These are phyloP conservation scores for Rhegmatorhina hoffmannsi DNA, from an alignment of 2,113 vertebrate species.

Conservation along the genomic window DNA sequence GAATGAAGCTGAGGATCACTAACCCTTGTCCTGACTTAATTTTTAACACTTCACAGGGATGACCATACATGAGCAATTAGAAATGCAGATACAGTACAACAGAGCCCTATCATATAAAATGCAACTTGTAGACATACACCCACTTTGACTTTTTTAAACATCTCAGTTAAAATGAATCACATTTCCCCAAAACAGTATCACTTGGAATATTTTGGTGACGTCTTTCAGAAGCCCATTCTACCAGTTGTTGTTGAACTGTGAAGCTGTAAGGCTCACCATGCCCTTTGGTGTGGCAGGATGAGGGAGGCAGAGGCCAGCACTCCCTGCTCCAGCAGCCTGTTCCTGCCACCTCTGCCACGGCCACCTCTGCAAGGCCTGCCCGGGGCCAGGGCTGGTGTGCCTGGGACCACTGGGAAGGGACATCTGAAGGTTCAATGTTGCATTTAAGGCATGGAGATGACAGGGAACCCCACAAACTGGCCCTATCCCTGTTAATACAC, in stretches of 20 bases:
- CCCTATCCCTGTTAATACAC: not conserved
- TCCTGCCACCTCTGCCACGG: not conserved
- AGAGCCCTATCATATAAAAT: constrained; percentile 52
- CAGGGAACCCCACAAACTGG: not conserved
- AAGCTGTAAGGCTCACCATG: not conserved
- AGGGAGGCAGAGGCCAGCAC: not conserved
- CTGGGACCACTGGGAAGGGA: not conserved
- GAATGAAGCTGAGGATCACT: constrained; percentile 38
- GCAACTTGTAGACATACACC: constrained; percentile 23
- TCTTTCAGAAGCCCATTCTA: not conserved
- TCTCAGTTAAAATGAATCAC: constrained; percentile 4
- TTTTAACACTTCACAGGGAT: constrained; percentile 69
- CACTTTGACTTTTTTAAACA: not conserved
- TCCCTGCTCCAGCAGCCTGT: not conserved
- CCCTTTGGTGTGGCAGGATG: not conserved
- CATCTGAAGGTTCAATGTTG: not conserved
- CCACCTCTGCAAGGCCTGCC: not conserved
- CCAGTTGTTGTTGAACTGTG: not conserved
- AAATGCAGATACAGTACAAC: constrained; percentile 58
- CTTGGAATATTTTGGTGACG: not conserved
- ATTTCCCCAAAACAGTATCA: not conserved
- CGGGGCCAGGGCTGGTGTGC: not conserved
- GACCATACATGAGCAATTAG: constrained; percentile 31
- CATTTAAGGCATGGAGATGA: constrained; percentile 19
- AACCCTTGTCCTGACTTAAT: constrained; percentile 30